A percentile compares a stretch with the other conserved stretches of the same genome.
Conservation (phyloP, 1,140 invertebrate species). For the Anastrepha obliqua region DNA sequence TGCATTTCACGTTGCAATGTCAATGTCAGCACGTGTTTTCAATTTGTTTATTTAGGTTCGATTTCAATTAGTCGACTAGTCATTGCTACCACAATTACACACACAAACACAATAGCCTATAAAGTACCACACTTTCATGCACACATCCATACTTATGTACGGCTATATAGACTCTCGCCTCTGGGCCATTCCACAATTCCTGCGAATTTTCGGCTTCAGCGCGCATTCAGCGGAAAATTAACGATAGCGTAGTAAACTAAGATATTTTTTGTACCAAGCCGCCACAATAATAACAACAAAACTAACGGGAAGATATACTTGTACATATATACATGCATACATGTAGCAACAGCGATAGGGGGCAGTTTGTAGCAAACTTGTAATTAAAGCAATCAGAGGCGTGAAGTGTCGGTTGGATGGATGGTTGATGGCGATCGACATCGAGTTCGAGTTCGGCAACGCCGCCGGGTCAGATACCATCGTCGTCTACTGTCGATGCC, state of each 20-base stretch:
- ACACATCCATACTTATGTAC: background rate
- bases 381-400: constrained; percentile 50
- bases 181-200: constrained; percentile 28
- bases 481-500: background rate
- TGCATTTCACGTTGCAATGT: constrained; percentile 9
- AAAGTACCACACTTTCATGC: background rate
- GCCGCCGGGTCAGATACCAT: background rate
- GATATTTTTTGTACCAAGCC: background rate
- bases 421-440: constrained; percentile 42
- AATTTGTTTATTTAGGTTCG: constrained; percentile 38
- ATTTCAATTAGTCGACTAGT: constrained; percentile 39
- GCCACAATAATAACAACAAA: too few relatives aligned
- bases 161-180: background rate
- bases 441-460: background rate
- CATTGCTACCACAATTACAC: background rate
- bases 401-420: constrained; percentile 50
- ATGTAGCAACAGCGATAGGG: background rate
- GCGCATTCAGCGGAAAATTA: constrained; percentile 41
- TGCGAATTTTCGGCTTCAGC: constrained; percentile 35
- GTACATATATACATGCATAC: background rate
- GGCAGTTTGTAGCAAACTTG: background rate
- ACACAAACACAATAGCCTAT: too few relatives aligned
- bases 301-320: background rate
- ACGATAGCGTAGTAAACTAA: constrained; percentile 16
- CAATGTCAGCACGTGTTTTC: constrained; percentile 49